These are phyloP conservation scores for Cygnus buccinator DNA, from an alignment of 2,113 vertebrate species.

Conservation along the genomic window DNA sequence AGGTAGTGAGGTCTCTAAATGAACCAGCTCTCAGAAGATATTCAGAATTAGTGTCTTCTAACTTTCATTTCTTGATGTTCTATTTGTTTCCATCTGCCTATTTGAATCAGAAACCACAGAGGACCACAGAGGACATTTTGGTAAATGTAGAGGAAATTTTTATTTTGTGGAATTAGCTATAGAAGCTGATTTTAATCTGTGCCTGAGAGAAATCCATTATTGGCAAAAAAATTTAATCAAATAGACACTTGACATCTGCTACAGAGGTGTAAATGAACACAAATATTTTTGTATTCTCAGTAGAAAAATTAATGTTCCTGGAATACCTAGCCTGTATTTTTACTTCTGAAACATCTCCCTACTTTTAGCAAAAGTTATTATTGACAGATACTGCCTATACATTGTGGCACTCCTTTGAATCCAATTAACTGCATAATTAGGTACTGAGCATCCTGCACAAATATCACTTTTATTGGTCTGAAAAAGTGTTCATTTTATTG, in stretches of 20 bases:
- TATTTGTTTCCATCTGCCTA: neutral
- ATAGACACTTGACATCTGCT: neutral
- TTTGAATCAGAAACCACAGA: neutral
- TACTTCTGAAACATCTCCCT: neutral
- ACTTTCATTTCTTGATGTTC: neutral
- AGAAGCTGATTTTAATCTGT: slow-evolving; percentile 9
- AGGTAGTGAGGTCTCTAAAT: slow-evolving; percentile 7
- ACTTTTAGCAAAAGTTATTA: slow-evolving; percentile 24
- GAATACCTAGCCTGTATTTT: neutral
- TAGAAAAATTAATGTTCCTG: slow-evolving; percentile 13
- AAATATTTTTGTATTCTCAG: slow-evolving; percentile 43
- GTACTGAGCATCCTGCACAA: neutral
- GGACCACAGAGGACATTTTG: neutral
- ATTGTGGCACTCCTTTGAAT: slow-evolving; percentile 1
- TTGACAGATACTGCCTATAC: neutral
- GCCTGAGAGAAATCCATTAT: neutral
- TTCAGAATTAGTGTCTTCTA: neutral
- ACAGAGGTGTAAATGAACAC: neutral
- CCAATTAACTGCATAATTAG: neutral
- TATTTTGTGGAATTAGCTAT: neutral
- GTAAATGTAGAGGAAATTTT: neutral
- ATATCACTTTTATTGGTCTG: neutral
- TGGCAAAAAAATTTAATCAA: slow-evolving; percentile 32
- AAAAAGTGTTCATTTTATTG: neutral
- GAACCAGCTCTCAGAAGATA: neutral